Evolutionary conservation across 2,888 invertebrate genomes (phyloP), one percentile per base, ranked within the genome.

Genomic region (Napeogenes inachia): DNA sequence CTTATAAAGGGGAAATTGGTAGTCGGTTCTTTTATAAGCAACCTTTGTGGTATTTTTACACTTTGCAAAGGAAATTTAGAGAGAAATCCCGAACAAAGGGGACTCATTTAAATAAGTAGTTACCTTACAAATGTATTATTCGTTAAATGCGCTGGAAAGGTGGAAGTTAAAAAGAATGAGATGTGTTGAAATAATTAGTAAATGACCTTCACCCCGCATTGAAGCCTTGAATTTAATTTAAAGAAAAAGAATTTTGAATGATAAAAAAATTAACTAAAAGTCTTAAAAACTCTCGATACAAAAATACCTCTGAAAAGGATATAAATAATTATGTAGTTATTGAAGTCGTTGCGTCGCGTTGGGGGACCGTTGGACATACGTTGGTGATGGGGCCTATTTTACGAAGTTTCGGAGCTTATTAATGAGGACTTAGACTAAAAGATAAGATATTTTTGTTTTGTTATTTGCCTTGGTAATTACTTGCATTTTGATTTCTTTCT

Each of bases 41-140:
- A 54, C 63, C 57, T 64, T 59, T 54, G 64, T 56, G 60, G 59
- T 33, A 45, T 64, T 64, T 57, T 60, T 60, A 13, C 56, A 62
- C 64, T 57, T 62, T 45, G 59, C 53, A 35, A 56, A 57, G 53
- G 50, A 60, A 65, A 65, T 62, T 60, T 60, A 54, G 45, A 50
- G 57, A 38, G 47, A 57, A 65, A 60, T 56, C 57, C 57, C 54
- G 58, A 58, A 65, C 60, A 62, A 62, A 60, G 56, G 60, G n/a
- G 45, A 38, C 57, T 57, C 65, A 57, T 65, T 65, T 65, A 58
- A 62, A 62, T 65, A 65, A 65, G 63, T 60, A 63, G 63, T 64
- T 56, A 62, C 62, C 45, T 65, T 54, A 61, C 47, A 61, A 61
- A 61, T 55, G 55, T 54, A 58, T 57, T 61, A 58, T 61, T 61